Conservation (phyloP, 2,113 vertebrate species). For the Accipiter cooperii region DNA sequence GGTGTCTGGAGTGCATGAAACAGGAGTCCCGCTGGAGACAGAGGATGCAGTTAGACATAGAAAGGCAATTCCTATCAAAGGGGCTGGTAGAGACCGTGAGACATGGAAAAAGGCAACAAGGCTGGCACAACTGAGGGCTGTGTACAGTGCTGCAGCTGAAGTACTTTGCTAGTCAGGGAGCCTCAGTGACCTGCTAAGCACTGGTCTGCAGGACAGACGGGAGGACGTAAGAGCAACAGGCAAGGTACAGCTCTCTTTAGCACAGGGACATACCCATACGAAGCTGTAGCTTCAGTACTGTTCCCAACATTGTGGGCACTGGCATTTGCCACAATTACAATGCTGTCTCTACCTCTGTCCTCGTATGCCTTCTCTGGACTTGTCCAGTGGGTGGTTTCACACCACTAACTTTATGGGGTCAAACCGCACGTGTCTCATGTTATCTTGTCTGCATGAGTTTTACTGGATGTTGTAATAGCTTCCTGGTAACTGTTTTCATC, state of each 20-base stretch:
- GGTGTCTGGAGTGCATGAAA: background rate
- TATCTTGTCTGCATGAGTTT: background rate
- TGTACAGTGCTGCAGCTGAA: background rate
- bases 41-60: background rate
- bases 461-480: background rate
- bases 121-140: rapidly evolving
- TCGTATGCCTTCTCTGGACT: background rate
- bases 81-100: background rate
- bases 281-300: background rate
- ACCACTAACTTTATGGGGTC: background rate
- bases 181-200: background rate
- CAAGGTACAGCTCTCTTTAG: background rate
- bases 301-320: rapidly evolving
- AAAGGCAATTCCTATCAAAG: background rate
- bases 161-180: background rate
- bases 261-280: rapidly evolving
- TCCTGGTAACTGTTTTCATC: background rate
- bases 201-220: background rate
- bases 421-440: rapidly evolving
- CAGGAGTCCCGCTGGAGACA: background rate
- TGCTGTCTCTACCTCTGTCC: rapidly evolving
- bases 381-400: background rate
- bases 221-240: background rate
- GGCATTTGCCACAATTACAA: rapidly evolving
- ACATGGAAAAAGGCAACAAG: rapidly evolving